These are phyloP conservation scores for Dicycla oo DNA, from an alignment of 2,888 invertebrate genomes.

Conservation along the genomic window DNA sequence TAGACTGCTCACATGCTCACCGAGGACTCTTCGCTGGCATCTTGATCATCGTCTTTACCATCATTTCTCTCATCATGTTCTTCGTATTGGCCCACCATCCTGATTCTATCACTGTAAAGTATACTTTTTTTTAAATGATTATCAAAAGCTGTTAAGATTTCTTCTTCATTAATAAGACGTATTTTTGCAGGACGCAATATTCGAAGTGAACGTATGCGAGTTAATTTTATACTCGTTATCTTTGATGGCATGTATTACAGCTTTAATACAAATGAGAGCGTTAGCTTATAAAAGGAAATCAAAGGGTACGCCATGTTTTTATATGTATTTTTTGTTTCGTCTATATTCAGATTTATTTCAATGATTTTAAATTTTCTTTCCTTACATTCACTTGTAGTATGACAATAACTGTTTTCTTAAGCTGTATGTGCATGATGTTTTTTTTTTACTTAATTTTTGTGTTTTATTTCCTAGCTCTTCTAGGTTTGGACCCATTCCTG, in stretches of 20 bases:
- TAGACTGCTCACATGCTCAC: conserved; percentile 96
- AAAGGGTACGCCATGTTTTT: conserved; percentile 79
- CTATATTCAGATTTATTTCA: background rate
- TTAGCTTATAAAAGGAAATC: conserved; percentile 92
- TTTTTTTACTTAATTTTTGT: background rate
- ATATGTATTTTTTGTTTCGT: background rate
- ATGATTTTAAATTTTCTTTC: no score
- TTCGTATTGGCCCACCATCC: conserved; percentile 94
- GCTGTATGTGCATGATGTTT: background rate
- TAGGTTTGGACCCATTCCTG: conserved; percentile 94
- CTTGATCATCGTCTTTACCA: conserved; percentile 94
- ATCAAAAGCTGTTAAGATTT: background rate
- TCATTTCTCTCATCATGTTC: conserved; percentile 97
- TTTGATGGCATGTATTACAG: conserved; percentile 91
- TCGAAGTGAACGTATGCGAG: conserved; percentile 95
- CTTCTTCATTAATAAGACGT: background rate
- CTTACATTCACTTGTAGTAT: background rate
- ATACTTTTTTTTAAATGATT: conserved; percentile 28
- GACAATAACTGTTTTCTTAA: background rate
- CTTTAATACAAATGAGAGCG: conserved; percentile 92
- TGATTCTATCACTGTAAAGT: conserved; percentile 89
- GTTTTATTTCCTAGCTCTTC: conserved; percentile 76
- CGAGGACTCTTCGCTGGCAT: conserved; percentile 94
- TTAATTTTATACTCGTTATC: conserved; percentile 93
- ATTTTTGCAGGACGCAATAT: conserved; percentile 90